These are phyloP conservation scores for Portunus trituberculatus DNA, from an alignment of 1,140 invertebrate species.

Conservation along the genomic window DNA sequence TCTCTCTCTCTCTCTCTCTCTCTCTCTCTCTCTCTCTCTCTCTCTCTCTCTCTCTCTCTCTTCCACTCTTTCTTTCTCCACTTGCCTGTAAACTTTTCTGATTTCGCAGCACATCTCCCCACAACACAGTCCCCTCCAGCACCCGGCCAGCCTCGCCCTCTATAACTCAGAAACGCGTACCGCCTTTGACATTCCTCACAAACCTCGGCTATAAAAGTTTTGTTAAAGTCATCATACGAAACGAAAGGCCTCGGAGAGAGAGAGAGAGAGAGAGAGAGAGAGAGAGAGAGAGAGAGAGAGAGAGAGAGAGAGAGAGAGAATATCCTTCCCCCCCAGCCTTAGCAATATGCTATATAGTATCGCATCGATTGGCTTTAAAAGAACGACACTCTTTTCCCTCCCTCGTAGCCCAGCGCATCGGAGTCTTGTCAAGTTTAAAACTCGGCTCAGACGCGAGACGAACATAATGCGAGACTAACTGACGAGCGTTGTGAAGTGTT, in stretches of 20 bases:
- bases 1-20: slow-evolving; percentile 11
- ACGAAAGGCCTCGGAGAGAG: too few species aligned
- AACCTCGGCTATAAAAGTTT: slow-evolving; percentile 23
- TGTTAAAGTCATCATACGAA: background rate
- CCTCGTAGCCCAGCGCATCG: background rate
- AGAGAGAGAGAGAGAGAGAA: background rate
- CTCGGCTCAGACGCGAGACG: background rate
- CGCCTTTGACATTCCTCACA: slow-evolving; percentile 18
- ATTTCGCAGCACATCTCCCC: background rate
- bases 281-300: background rate
- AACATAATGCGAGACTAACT: slow-evolving; percentile 3
- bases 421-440: slow-evolving; percentile 9
- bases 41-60: background rate
- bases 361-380: too few species aligned
- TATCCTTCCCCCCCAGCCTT: too few species aligned
- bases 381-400: background rate
- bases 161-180: background rate
- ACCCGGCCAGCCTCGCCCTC: background rate
- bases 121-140: background rate
- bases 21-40: background rate
- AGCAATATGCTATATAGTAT: too few species aligned
- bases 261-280: slow-evolving; percentile 9
- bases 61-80: slow-evolving; percentile 1
- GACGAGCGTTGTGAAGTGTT: background rate
- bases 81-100: background rate